phyloP scores from a whole-genome alignment of 2,113 vertebrate species.

The Rhinolophus sinicus region DNA sequence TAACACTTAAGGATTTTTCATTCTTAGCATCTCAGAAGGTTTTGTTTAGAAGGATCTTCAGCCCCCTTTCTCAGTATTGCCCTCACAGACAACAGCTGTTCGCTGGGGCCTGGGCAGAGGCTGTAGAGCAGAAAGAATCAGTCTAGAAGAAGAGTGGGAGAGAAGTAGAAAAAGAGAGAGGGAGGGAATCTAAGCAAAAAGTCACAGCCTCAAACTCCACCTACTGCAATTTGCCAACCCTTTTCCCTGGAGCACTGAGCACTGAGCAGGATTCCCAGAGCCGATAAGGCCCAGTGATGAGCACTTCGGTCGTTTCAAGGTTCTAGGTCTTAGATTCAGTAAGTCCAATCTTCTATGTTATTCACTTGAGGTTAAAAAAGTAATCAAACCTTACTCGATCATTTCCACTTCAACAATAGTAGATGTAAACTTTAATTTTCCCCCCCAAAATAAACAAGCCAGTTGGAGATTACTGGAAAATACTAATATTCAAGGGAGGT shows the following conservation, averaged over 20 bases:
- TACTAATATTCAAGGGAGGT: background rate
- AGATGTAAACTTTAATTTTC: background rate
- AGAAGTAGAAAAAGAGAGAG: background rate
- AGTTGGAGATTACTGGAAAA: constrained; percentile 18
- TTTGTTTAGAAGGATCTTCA: background rate
- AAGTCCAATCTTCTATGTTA: background rate
- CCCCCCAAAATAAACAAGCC: background rate
- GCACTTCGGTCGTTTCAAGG: background rate
- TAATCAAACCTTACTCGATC: background rate
- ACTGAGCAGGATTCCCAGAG: background rate
- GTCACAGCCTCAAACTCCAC: background rate
- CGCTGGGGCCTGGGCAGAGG: background rate
- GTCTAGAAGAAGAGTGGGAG: background rate
- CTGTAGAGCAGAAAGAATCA: background rate
- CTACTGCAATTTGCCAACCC: background rate
- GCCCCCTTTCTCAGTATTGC: background rate
- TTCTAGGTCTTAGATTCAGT: background rate
- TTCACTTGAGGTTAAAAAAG: background rate
- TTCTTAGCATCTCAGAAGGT: background rate
- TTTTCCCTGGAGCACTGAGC: background rate
- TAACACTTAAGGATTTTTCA: background rate
- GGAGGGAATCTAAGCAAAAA: background rate
- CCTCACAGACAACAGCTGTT: background rate
- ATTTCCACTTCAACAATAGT: background rate
- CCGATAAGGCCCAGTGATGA: background rate